Base-by-base conservation (phyloP, 2,797 vertebrate genomes). In the Anisognathus igniventris region DNA sequence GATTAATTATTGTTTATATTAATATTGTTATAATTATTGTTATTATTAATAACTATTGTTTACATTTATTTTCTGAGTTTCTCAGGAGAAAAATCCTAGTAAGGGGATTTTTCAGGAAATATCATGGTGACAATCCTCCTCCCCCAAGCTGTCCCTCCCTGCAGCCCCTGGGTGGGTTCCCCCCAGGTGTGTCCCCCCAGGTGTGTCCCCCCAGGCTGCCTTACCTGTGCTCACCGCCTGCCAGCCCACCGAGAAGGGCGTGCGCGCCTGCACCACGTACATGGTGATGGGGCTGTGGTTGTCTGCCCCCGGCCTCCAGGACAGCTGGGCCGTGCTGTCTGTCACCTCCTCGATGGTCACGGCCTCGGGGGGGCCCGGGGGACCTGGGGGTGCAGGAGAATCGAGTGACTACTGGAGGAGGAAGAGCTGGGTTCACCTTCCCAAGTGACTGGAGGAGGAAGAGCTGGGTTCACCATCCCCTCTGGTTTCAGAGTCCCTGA, bases 201-300 rank as follows among this genome's bases (percentile, higher is more conserved):
- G 35, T 35, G 35, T 35, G 35, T 35, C 35, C 35, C 37, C 12
- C 24, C 23, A 5, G 25, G 57, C 56, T 35, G 90, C 89, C 97
- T 96, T 98, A 99, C 99, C 99, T 99, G 99, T 99, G 97, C 98
- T 99, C 97, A 99, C 99, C 22, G 98, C 99, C 97, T 99, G 99
- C 99, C 99, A 99, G 88, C 99, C 99, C 93, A 99, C 98, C 14
- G 99, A 99, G 98, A 99, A 99, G 1, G 99, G 99, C 19, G 99
- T 99, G 96, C 99, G 98, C 66, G 99, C 99, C 97, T 99, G 99
- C 77, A 99, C 98, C 56, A 98, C 98, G 64, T 99, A 99, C 94
- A 98, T 98, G 7, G 98, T 99, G 97, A 99, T 98, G 90, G 99
- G 99, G 98, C 99, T 99, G 97, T 99, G 99, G 98, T 99, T 99